These are phyloP conservation scores for Apostichopus leukothele DNA, from an alignment of 53 echinoderm and acorn worm genomes.

Conservation along the genomic window DNA sequence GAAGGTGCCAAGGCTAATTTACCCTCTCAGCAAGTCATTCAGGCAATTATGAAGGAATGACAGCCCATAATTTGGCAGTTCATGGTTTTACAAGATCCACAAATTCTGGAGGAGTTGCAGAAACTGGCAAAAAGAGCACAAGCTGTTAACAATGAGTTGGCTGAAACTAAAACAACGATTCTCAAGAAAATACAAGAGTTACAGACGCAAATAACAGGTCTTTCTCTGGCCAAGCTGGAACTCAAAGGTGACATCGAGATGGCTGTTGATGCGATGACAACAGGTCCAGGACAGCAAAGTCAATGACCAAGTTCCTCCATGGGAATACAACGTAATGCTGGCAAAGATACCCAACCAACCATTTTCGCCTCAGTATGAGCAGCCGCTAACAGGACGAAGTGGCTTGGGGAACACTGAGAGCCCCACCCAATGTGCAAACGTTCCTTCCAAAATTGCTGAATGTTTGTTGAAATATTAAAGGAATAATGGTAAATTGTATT, in stretches of 20 bases:
- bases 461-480: too few species aligned
- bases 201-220: not conserved
- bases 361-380: not conserved
- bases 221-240: not conserved
- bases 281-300: not conserved
- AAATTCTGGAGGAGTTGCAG: constrained; percentile 17
- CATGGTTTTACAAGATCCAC: constrained; percentile 18
- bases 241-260: not conserved
- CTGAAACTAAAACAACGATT: too few species aligned
- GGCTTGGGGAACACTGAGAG: too few species aligned
- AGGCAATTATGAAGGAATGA: constrained; percentile 23
- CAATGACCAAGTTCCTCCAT: not conserved
- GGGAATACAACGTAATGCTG: not conserved
- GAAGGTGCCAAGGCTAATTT: not conserved
- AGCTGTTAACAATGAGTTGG: not conserved
- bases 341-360: not conserved
- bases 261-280: not conserved
- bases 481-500: too few species aligned
- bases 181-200: not conserved
- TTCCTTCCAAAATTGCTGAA: too few species aligned
- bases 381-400: constrained; percentile 25
- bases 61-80: not conserved
- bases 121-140: not conserved
- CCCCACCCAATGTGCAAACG: too few species aligned
- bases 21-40: not conserved